Conservation (phyloP, 2,113 vertebrate species). For the Myotis lucifugus region DNA sequence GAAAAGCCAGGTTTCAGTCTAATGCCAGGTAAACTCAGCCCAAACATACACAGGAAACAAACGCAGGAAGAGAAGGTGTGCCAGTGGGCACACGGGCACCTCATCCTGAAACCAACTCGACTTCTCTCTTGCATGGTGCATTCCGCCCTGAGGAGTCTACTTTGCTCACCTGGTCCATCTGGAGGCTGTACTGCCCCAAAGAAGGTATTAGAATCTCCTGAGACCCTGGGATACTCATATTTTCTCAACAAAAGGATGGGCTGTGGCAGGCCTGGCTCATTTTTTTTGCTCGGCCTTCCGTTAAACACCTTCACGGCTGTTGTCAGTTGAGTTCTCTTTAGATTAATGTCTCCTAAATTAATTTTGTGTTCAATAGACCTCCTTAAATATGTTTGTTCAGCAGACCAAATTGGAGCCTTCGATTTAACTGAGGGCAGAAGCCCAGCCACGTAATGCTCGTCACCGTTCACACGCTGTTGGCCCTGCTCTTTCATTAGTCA, state of each 20-base stretch:
- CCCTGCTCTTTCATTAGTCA: constrained; percentile 46
- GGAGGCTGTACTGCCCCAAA: background rate
- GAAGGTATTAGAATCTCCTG: background rate
- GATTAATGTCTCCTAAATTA: constrained; percentile 76
- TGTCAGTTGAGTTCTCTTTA: constrained; percentile 51
- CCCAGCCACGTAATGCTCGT: fast-evolving
- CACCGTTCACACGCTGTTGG: background rate
- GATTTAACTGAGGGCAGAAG: background rate
- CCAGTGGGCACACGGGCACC: fast-evolving
- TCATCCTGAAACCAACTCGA: background rate
- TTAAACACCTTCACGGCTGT: background rate
- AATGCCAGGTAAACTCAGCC: background rate
- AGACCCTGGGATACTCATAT: constrained; percentile 24
- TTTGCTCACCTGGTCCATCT: background rate
- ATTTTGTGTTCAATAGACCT: constrained; percentile 73
- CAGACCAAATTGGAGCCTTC: constrained; percentile 62
- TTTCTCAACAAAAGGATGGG: constrained; percentile 37
- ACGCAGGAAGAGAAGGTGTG: background rate
- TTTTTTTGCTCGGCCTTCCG: background rate
- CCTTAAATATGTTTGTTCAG: constrained; percentile 73
- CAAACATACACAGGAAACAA: background rate
- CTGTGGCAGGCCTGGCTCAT: background rate
- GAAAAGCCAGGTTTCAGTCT: background rate
- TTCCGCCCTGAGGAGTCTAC: background rate
- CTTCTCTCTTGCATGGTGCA: background rate